Evolutionary conservation across 2,113 vertebrate genomes (phyloP), one percentile per base, ranked within the genome.

Genomic region (Bubalus kerabau): DNA sequence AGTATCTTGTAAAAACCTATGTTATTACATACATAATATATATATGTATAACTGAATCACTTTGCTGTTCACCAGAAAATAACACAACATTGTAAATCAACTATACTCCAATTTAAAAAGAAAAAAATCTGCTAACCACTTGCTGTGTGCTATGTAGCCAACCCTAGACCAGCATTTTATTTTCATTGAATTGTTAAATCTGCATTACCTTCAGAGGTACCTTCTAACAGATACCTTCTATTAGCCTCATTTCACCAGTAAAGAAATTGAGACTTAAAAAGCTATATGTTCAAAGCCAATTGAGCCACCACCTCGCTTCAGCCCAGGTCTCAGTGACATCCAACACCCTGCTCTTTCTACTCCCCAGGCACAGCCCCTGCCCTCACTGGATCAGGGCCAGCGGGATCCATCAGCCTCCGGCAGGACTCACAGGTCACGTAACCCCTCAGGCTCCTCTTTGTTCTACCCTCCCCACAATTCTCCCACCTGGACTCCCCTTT

Each of bases 401-500:
- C 54, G 87, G 93, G 95, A 93, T 97, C 98, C 95, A 88, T 92
- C 76, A 85, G 98, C 85, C 97, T 98, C 98, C 96, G 74, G 90
- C 97, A 98, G 98, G 98, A 95, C 91, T 97, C 96, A 98, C 94
- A 90, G 98, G 99, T 98, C 98, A 96, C 95, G 90, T 95, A 97
- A 98, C 96, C 97, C 98, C 97, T 90, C 92, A 96, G 98, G 98
- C 98, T 98, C 98, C 98, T 96, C 98, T 98, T 98, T 97, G 97
- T 97, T 98, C 98, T 96, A 94, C 91, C 92, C 98, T 96, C 97
- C 98, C 87, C 50, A 81, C 28, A 81, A 30, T 40, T 43, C 92
- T 82, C 59, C 54, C 48, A 13, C 98, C 98, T 97, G 98, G 98
- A 99, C 97, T 98, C 97, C 96, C 97, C 98, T 98, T 99, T 99